Conservation (phyloP, 2,888 invertebrate species). For the Oxycera nigricornis region DNA sequence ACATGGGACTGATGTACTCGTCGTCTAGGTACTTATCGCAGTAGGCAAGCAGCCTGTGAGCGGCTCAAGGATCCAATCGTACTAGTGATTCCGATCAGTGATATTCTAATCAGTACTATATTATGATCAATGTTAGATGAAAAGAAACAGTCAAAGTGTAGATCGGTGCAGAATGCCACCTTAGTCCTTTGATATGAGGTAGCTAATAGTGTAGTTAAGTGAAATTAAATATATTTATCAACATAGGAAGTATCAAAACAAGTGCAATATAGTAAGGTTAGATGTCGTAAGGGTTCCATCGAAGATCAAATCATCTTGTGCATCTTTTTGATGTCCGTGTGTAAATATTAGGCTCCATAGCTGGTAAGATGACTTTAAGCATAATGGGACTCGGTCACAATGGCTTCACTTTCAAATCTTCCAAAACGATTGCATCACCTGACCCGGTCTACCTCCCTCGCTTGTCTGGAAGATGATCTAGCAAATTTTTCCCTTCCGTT, state of each 20-base stretch:
- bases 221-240: constrained; percentile 32
- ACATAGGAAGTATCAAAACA: constrained; percentile 18
- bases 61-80: background rate
- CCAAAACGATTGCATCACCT: constrained; percentile 10
- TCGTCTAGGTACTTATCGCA: constrained; percentile 43
- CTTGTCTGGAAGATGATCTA: constrained; percentile 3
- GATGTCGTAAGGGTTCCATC: constrained; percentile 8
- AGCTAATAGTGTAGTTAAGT: constrained; percentile 33
- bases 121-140: constrained; percentile 3
- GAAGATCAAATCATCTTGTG: background rate
- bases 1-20: constrained; percentile 46
- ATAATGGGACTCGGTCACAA: background rate
- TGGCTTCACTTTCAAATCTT: background rate
- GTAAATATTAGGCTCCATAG: constrained; percentile 17
- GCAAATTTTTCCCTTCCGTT: constrained; percentile 22
- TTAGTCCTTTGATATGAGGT: constrained; percentile 37
- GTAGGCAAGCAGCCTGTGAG: constrained; percentile 5
- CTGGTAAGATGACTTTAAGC: constrained; percentile 7
- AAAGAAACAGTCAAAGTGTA: background rate
- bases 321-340: background rate
- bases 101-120: constrained; percentile 37
- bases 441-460: background rate
- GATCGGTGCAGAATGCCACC: constrained; percentile 1
- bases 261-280: constrained; percentile 40
- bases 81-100: constrained; percentile 31